A percentile compares a stretch with the other conserved stretches of the same genome.
Conservation (phyloP, 2,113 vertebrate species). For the Rhabdornis inornatus region DNA sequence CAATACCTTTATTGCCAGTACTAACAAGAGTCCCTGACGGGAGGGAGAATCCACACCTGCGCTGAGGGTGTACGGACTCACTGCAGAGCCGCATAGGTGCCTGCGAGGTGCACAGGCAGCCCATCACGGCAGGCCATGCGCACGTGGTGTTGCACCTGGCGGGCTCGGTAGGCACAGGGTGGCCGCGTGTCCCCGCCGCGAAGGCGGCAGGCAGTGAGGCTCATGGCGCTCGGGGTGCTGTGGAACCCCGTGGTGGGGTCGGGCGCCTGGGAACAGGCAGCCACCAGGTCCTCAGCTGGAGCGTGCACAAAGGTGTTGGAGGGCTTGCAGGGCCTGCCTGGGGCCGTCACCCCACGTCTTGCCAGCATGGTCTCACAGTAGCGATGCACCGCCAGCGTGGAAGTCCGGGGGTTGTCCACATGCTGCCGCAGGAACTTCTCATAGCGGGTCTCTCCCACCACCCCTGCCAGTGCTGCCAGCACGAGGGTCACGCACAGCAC, state of each 20-base stretch:
- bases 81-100: rapidly evolving
- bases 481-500: background rate
- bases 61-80: background rate
- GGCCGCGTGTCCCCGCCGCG: background rate
- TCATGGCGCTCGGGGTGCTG: background rate
- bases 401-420: background rate
- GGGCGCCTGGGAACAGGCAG: background rate
- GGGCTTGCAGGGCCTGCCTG: background rate
- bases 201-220: background rate
- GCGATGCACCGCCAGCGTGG: rapidly evolving
- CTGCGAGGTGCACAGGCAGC: constrained; percentile 8
- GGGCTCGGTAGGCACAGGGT: background rate
- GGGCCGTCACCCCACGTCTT: background rate
- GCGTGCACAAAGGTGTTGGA: constrained; percentile 25
- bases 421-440: constrained; percentile 55
- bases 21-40: rapidly evolving
- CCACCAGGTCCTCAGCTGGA: rapidly evolving
- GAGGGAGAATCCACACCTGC: background rate
- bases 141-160: background rate
- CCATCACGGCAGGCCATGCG: background rate
- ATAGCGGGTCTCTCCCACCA: background rate
- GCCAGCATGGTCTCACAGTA: constrained; percentile 50
- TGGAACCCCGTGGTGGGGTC: rapidly evolving
- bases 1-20: constrained; percentile 25
- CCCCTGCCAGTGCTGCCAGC: background rate